Evolutionary conservation across 2,888 invertebrate species (phyloP), one percentile per base, ranked within the genome.

Genomic region (Toxonevra muliebris): DNA sequence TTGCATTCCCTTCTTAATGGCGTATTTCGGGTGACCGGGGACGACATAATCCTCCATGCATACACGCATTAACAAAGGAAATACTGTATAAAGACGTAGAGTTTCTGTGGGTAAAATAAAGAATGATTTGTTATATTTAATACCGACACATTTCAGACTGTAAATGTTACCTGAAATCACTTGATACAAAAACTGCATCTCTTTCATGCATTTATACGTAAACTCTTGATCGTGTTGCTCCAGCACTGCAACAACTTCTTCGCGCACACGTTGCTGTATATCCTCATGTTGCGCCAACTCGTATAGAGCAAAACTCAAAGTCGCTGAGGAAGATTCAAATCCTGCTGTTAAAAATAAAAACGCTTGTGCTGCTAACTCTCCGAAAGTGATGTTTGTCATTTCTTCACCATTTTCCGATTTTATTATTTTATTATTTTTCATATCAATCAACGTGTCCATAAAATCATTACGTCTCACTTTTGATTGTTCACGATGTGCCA

Each of bases 271-370:
- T 1, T 42, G 76, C 75, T 65, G 80, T 66, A 79, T 65, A 1
- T 77, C 74, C n/a, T 68, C 71, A 66, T 78, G 75, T 43, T 76
- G 66, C 0, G 79, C 79, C 60, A 81, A 54, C 57, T 81, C 81
- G 52, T 77, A 80, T 0, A 81, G 54, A 13, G 75, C 74, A 72
- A 88, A 89, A 70, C 88, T 87, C 19, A 90, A 86, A 0, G 89
- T 87, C 0, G 89, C 87, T 0, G 90, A 89, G 0, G 89, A 89
- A 0, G 90, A 90, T 77, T 90, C 90, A 75, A 89, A 90, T 0
- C 90, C 90, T 20, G 89, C 81, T 41, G 69, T 42, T 53, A 78
- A 77, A 61, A 82, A 82, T 1, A 81, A 70, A 68, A 78, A 80
- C 0, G 76, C 75, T 61, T 82, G 79, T 0, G 80, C 81, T 0